These are phyloP conservation scores for Chaenogobius annularis DNA, from an alignment of 2,113 vertebrate genomes.

Conservation along the genomic window DNA sequence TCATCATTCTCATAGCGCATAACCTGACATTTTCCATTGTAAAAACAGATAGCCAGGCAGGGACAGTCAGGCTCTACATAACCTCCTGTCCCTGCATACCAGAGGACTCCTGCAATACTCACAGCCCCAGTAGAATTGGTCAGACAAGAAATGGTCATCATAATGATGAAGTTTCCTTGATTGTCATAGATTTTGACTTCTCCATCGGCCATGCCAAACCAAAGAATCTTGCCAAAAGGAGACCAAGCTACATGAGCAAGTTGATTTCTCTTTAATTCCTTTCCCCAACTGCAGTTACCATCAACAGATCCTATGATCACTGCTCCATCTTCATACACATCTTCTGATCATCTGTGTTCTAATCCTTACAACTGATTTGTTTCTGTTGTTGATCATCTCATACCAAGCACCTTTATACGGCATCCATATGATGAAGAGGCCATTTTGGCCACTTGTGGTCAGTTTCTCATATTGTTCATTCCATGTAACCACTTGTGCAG, in stretches of 20 bases:
- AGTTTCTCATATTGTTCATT: constrained; percentile 97
- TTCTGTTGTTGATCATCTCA: constrained; percentile 95
- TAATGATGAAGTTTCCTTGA: constrained; percentile 89
- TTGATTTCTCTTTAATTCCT: constrained; percentile 94
- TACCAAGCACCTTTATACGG: constrained; percentile 87
- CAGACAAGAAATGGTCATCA: constrained; percentile 89
- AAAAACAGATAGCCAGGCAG: constrained; percentile 92
- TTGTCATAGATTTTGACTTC: constrained; percentile 97
- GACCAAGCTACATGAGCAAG: constrained; percentile 96
- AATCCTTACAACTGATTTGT: constrained; percentile 95
- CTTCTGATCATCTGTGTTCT: constrained; percentile 96
- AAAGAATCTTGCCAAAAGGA: constrained; percentile 89
- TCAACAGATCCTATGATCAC: constrained; percentile 98
- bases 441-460: constrained; percentile 97
- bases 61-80: constrained; percentile 92
- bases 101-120: constrained; percentile 92
- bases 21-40: constrained; percentile 93
- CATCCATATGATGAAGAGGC: constrained; percentile 98
- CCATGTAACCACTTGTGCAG: constrained; percentile 96
- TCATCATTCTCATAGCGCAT: constrained; percentile 96
- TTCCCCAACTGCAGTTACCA: constrained; percentile 97
- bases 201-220: constrained; percentile 96
- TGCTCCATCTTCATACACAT: constrained; percentile 98
- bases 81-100: constrained; percentile 90
- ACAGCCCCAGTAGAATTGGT: constrained; percentile 83